Percentiles rank a stretch among this genome's conserved stretches.
These are phyloP conservation scores for Crotalus horridus DNA, from an alignment of 2,113 vertebrate species.

Conservation along the genomic window DNA sequence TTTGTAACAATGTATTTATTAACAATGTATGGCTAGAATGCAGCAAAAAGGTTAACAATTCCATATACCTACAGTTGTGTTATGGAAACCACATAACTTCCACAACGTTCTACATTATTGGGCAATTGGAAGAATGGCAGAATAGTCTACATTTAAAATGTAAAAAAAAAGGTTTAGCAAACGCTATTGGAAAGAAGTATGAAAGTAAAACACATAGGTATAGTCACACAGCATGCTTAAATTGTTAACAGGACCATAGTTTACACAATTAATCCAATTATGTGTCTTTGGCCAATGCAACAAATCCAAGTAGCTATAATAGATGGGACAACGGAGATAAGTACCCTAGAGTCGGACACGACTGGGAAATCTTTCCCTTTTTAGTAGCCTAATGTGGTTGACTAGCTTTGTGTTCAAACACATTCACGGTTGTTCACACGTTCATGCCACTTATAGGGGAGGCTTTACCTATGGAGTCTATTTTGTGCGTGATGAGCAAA, in stretches of 20 bases:
- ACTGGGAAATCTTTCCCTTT: not conserved
- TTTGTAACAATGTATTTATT: not conserved
- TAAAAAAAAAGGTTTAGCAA: not conserved
- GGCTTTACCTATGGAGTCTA: conserved; percentile 79
- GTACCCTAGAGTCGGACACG: too few relatives aligned
- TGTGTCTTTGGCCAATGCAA: not conserved
- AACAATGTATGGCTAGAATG: not conserved
- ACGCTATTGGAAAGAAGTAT: not conserved
- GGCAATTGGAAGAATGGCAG: not conserved
- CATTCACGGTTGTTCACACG: not conserved
- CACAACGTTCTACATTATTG: not conserved
- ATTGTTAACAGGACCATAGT: not conserved
- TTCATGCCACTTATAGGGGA: not conserved
- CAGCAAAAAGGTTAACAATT: not conserved
- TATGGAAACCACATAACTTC: not conserved
- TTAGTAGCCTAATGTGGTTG: not conserved
- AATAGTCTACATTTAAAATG: not conserved
- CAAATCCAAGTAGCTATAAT: not conserved
- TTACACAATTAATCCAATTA: not conserved
- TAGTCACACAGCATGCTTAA: not conserved
- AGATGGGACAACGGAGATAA: not conserved
- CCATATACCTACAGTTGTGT: not conserved
- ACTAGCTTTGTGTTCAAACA: not conserved
- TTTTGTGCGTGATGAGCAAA: conserved; percentile 85
- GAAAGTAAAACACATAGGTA: not conserved